Percentiles rank a stretch among this genome's conserved stretches.
Evolutionary conservation across 64 coral and sea anemone species (phyloP).

Genomic region (Stichodactyla mertensii): DNA sequence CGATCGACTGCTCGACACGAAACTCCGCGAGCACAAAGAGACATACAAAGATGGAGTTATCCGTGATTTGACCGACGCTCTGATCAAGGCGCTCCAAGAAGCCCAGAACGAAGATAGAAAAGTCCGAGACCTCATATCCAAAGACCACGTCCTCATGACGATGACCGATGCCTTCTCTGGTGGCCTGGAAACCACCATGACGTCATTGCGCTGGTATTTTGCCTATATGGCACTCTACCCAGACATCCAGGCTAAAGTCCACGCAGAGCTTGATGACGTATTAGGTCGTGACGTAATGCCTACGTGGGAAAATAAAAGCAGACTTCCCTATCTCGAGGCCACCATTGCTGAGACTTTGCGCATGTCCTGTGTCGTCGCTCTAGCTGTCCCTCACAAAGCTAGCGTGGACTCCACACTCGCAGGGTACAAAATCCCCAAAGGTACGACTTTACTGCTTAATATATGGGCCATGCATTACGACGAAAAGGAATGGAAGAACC

Average conservation of each 20-base stretch:
- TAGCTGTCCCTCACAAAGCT: constrained; percentile 41
- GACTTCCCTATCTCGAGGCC: constrained; percentile 41
- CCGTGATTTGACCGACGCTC: constrained; percentile 48
- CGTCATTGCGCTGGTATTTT: constrained; percentile 34
- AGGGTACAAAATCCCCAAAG: constrained; percentile 34
- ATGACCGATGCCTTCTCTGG: constrained; percentile 36
- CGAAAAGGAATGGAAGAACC: background rate
- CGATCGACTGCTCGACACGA: constrained; percentile 22
- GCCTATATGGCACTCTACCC: constrained; percentile 19
- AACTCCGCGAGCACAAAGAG: constrained; percentile 29
- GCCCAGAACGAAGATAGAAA: constrained; percentile 19
- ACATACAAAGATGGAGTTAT: constrained; percentile 8
- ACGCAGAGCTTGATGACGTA: constrained; percentile 47
- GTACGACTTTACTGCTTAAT: constrained; percentile 12
- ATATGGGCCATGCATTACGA: constrained; percentile 37
- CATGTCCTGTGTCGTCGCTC: background rate
- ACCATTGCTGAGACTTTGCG: constrained; percentile 41
- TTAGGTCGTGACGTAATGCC: constrained; percentile 40
- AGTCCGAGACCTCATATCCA: constrained; percentile 9
- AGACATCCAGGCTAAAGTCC: constrained; percentile 34
- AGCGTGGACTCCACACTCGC: constrained; percentile 16
- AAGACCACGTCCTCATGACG: constrained; percentile 36
- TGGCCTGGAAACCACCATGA: constrained; percentile 39
- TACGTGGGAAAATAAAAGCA: constrained; percentile 25
- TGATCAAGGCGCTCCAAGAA: constrained; percentile 43